Conservation (phyloP, 1,140 invertebrate genomes). For the Pogonus chalceus region DNA sequence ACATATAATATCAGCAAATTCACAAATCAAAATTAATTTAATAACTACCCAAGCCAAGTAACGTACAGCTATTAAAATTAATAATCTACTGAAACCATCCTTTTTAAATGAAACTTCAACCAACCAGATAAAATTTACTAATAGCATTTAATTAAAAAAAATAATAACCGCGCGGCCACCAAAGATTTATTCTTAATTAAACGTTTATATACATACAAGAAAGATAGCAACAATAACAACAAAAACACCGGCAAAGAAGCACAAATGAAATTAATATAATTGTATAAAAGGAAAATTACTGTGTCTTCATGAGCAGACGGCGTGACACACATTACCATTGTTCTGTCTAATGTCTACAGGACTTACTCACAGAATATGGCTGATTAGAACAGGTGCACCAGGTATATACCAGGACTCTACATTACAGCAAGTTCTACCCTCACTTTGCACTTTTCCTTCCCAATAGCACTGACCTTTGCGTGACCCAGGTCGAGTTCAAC, state of each 20-base stretch:
- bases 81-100: too few relatives aligned
- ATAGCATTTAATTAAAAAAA: not conserved
- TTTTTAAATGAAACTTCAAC: too few relatives aligned
- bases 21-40: too few relatives aligned
- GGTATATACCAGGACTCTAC: too few relatives aligned
- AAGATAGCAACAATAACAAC: not conserved
- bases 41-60: too few relatives aligned
- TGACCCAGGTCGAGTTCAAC: not conserved
- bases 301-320: not conserved
- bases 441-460: not conserved
- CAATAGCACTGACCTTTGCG: too few relatives aligned
- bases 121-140: too few relatives aligned
- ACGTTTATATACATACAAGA: not conserved
- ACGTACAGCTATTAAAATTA: too few relatives aligned
- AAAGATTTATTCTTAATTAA: not conserved
- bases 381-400: conserved; percentile 1
- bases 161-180: not conserved
- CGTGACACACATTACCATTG: not conserved
- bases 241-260: not conserved
- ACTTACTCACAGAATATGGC: not conserved
- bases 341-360: not conserved
- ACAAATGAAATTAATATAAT: not conserved
- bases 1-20: too few relatives aligned
- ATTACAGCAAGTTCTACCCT: too few relatives aligned
- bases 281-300: conserved; percentile 1